These are phyloP conservation scores for Garra rufa DNA, from an alignment of 2,113 vertebrate genomes.

Conservation along the genomic window DNA sequence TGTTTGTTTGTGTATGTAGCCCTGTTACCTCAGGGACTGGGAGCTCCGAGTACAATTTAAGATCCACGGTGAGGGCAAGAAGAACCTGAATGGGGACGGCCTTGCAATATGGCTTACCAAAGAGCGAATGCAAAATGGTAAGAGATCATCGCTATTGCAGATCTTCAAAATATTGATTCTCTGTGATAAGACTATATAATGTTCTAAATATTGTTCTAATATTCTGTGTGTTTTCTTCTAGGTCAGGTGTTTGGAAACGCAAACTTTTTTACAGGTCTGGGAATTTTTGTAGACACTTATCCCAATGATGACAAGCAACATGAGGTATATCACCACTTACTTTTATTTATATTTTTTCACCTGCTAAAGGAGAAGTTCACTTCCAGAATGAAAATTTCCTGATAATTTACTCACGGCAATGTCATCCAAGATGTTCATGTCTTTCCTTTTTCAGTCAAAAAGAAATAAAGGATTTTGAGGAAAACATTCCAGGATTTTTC, in stretches of 20 bases:
- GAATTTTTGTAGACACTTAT: conserved; percentile 94
- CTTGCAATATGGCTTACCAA: conserved; percentile 93
- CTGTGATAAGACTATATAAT: background rate
- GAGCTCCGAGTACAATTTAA: conserved; percentile 94
- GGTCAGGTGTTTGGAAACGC: conserved; percentile 94
- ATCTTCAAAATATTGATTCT: background rate
- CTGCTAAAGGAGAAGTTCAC: background rate
- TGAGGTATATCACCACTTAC: conserved; percentile 81
- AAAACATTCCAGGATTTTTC: no score
- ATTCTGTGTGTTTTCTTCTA: conserved; percentile 62
- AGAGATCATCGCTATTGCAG: background rate
- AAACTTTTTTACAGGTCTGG: conserved; percentile 89
- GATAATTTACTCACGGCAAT: no score
- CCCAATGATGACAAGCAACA: conserved; percentile 91
- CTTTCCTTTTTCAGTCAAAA: no score
- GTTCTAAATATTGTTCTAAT: no score
- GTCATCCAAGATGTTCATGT: no score
- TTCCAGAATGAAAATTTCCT: no score
- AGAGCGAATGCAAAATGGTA: conserved; percentile 93
- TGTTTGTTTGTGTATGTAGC: conserved; percentile 71
- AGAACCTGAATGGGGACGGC: conserved; percentile 92
- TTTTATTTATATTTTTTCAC: background rate
- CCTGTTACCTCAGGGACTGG: conserved; percentile 89
- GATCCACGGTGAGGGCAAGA: conserved; percentile 92
- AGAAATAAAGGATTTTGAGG: no score